phyloP scores from a whole-genome alignment of 2,113 vertebrate species.

The Apodemus speciosus region DNA sequence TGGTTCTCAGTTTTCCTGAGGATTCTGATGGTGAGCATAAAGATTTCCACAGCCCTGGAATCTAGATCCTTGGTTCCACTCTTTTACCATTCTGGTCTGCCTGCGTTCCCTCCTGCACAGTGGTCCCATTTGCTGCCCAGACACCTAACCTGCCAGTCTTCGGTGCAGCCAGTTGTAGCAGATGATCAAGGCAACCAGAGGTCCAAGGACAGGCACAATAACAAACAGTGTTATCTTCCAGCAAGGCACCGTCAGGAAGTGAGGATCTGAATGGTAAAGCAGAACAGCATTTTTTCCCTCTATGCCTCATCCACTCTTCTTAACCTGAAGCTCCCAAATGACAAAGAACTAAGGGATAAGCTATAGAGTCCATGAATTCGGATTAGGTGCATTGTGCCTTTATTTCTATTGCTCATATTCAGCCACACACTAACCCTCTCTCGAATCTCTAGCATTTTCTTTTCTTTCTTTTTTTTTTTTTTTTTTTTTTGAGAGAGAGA shows the following conservation, averaged over 20 bases:
- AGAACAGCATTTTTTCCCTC: background rate
- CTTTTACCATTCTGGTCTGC: background rate
- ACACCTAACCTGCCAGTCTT: slow-evolving; percentile 73
- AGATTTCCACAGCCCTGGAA: background rate
- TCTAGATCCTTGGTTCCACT: background rate
- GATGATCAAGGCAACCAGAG: slow-evolving; percentile 77
- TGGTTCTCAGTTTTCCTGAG: background rate
- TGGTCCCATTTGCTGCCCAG: background rate
- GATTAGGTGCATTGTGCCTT: background rate
- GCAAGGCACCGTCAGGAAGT: slow-evolving; percentile 80
- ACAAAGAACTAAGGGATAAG: background rate
- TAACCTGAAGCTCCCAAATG: background rate
- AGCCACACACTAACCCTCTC: accelerated
- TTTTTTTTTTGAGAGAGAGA: background rate
- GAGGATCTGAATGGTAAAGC: slow-evolving; percentile 61
- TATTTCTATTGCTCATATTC: background rate
- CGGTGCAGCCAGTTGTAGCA: slow-evolving; percentile 81
- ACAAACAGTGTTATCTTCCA: slow-evolving; percentile 78
- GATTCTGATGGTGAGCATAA: background rate
- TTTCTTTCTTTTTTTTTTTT: too few relatives aligned
- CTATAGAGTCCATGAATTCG: background rate
- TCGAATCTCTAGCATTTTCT: background rate
- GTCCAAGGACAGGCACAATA: slow-evolving; percentile 72
- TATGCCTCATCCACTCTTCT: background rate
- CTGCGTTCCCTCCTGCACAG: background rate